Evolutionary conservation across 2,113 vertebrate genomes (phyloP), one percentile per base, ranked within the genome.

Genomic region (Dicaeum eximium): DNA sequence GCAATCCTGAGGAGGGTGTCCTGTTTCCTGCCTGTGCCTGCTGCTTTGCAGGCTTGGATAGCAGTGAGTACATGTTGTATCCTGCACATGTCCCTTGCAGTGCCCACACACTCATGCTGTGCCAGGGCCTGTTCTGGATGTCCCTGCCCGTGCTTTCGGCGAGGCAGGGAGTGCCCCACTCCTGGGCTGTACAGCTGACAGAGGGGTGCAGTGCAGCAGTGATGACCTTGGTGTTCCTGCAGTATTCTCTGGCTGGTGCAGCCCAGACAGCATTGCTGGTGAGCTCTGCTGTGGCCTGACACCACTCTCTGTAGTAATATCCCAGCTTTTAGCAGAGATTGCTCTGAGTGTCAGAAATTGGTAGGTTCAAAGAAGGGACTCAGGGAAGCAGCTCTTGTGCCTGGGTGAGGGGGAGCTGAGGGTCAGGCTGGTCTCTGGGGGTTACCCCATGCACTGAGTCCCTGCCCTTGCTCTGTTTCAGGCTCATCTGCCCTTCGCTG

Each of bases 401-500:
- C 45, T 40, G 75, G 15, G 11, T 21, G 64, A 30, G 60, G 21
- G 61, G 18, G 17, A 21, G 45, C 24, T 65, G 0, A 6, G 13
- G n/a, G 19, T 31, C 42, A 53, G 61, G 71, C 37, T 24, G 27
- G 2, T 33, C n/a, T 51, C 53, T 6, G n/a, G 51, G n/a, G 37
- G 5, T 24, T n/a, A 1, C 15, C 33, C 31, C 50, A 1, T 1
- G 16, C 33, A 1, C 54, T 90, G 60, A 86, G 54, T 30, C 37
- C 22, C 73, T 51, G 83, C 11, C 25, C 66, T 33, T 27, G 47
- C 85, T 96, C 86, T 88, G 69, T 97, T 90, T 17, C 97, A 99
- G 99, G 99, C 99, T 66, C 99, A 99, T 95, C 98, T 99, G 92
- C 99, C 99, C 6, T 99, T 99, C 7, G 99, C 99, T 8, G 99